phyloP scores from a whole-genome alignment of 2,888 invertebrate species.

The Euphydryas editha region DNA sequence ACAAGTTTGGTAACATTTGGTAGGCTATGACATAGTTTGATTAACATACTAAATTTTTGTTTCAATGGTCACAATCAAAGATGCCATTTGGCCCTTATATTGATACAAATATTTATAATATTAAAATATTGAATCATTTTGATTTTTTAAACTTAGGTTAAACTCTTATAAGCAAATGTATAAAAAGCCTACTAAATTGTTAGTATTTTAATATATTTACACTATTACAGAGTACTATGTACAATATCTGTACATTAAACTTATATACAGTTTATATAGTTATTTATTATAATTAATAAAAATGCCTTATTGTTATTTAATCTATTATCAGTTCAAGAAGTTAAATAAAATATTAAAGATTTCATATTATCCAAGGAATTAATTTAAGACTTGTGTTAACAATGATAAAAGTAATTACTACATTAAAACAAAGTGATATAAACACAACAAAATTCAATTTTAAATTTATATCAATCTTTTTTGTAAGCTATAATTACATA shows the following conservation, averaged over 20 bases:
- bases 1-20: too few species aligned
- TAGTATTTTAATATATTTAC: conserved; percentile 31
- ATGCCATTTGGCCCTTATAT: too few species aligned
- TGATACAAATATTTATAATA: too few species aligned
- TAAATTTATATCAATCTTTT: too few species aligned
- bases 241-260: conserved; percentile 28
- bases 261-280: neutral
- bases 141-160: too few species aligned
- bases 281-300: conserved; percentile 9
- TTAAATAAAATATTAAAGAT: neutral
- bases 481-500: too few species aligned
- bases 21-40: too few species aligned
- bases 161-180: neutral
- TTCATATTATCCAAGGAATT: neutral
- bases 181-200: neutral
- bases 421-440: too few species aligned
- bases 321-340: neutral
- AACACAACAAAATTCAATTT: too few species aligned
- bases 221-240: conserved; percentile 23
- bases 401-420: neutral
- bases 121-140: too few species aligned
- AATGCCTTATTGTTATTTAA: neutral
- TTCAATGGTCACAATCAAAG: too few species aligned
- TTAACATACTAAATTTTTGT: too few species aligned
- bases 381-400: neutral